A percentile compares a stretch with the other conserved stretches of the same genome.
Conservation (phyloP, 1,140 invertebrate species). For the Eueides isabella region DNA sequence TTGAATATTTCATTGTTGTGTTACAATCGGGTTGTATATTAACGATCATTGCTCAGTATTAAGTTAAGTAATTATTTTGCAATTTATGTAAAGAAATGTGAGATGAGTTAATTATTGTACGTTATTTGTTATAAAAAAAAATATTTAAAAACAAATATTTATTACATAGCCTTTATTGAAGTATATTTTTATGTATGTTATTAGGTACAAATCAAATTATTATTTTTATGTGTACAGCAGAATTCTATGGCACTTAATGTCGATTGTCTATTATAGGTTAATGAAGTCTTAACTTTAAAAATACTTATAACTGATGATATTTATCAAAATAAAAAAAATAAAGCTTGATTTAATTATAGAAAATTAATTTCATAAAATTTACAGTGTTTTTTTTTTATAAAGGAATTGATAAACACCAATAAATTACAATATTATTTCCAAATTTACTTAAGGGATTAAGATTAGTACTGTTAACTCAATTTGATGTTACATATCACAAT, state of each 20-base stretch:
- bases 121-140: neutral
- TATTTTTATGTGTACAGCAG: neutral
- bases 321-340: neutral
- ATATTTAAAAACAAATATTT: neutral
- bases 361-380: neutral
- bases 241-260: neutral
- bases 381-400: neutral
- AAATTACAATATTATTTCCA: neutral
- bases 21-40: conserved; percentile 38
- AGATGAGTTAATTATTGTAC: neutral
- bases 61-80: conserved; percentile 20
- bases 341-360: neutral
- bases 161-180: neutral
- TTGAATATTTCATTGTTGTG: conserved; percentile 8
- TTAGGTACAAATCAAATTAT: neutral
- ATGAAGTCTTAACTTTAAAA: neutral
- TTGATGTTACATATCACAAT: conserved; percentile 29
- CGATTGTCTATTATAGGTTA: conserved; percentile 1
- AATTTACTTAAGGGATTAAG: neutral
- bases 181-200: neutral
- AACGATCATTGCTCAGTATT: conserved; percentile 53
- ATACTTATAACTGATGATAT: neutral
- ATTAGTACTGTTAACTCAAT: conserved; percentile 17
- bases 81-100: neutral
- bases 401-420: conserved; percentile 4